These are phyloP conservation scores for Teleogryllus oceanicus DNA, from an alignment of 2,888 invertebrate genomes.

Conservation along the genomic window DNA sequence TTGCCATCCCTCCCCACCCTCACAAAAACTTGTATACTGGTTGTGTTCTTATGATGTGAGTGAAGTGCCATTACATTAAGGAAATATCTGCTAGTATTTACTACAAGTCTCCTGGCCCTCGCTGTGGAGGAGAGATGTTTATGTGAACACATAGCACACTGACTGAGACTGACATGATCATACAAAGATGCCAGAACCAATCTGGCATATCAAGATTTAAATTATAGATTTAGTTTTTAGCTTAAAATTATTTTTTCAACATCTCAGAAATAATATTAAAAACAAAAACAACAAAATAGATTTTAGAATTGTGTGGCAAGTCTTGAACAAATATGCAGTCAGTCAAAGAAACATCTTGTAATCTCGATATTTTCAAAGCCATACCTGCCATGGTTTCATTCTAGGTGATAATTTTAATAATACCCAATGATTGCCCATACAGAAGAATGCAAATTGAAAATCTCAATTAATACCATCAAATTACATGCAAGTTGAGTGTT, in stretches of 20 bases:
- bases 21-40: slow-evolving; percentile 21
- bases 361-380: background rate
- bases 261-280: slow-evolving; percentile 12
- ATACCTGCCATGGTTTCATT: background rate
- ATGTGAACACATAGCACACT: slow-evolving; percentile 34
- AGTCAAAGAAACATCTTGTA: background rate
- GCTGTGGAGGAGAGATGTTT: slow-evolving; percentile 21
- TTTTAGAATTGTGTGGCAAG: slow-evolving; percentile 4
- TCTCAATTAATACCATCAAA: too few relatives aligned
- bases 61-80: slow-evolving; percentile 30
- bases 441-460: too few relatives aligned
- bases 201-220: slow-evolving; percentile 23
- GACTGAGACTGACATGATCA: slow-evolving; percentile 30
- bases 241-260: background rate
- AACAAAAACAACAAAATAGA: slow-evolving; percentile 3
- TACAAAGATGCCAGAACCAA: slow-evolving; percentile 27
- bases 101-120: slow-evolving; percentile 27
- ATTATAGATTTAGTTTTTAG: background rate
- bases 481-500: too few relatives aligned
- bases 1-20: background rate
- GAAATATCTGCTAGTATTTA: slow-evolving; percentile 31
- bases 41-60: background rate
- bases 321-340: slow-evolving; percentile 2
- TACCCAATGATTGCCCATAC: too few relatives aligned
- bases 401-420: too few relatives aligned